Conservation (phyloP, 2,888 invertebrate species). For the Sinhomidia bicolor region DNA sequence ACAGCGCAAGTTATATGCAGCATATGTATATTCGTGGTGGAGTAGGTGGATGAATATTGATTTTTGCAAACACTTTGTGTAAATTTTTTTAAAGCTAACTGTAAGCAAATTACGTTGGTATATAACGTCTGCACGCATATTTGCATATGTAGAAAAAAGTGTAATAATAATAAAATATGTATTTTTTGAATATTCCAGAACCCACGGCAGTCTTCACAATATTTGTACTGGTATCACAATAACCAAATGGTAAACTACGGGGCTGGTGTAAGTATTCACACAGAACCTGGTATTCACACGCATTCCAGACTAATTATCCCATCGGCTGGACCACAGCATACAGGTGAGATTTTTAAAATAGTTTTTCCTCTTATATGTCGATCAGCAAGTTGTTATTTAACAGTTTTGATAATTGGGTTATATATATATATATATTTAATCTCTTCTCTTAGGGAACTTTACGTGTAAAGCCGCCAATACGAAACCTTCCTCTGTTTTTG, state of each 20-base stretch:
- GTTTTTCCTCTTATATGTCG: no score
- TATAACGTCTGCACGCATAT: no score
- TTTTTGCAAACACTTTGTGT: neutral
- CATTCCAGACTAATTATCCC: conserved; percentile 87
- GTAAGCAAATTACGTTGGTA: no score
- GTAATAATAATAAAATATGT: neutral
- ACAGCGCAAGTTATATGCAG: no score
- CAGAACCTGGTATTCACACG: conserved; percentile 86
- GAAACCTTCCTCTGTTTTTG: conserved; percentile 93
- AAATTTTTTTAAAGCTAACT: no score
- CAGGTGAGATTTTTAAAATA: conserved; percentile 70
- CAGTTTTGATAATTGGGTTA: neutral
- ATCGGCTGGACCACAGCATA: conserved; percentile 78
- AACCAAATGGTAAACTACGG: conserved; percentile 96
- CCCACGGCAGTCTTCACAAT: conserved; percentile 89
- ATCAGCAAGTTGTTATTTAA: no score
- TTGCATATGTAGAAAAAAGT: no score
- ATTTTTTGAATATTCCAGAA: conserved; percentile 84
- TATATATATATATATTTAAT: neutral
- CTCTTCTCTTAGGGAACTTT: conserved; percentile 89
- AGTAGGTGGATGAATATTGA: no score
- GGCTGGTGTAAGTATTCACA: conserved; percentile 87
- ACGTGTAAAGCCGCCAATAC: conserved; percentile 95
- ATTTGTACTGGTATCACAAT: conserved; percentile 98
- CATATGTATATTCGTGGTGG: no score